These are phyloP conservation scores for Syngnathus floridae DNA, from an alignment of 2,113 vertebrate genomes.

Conservation along the genomic window DNA sequence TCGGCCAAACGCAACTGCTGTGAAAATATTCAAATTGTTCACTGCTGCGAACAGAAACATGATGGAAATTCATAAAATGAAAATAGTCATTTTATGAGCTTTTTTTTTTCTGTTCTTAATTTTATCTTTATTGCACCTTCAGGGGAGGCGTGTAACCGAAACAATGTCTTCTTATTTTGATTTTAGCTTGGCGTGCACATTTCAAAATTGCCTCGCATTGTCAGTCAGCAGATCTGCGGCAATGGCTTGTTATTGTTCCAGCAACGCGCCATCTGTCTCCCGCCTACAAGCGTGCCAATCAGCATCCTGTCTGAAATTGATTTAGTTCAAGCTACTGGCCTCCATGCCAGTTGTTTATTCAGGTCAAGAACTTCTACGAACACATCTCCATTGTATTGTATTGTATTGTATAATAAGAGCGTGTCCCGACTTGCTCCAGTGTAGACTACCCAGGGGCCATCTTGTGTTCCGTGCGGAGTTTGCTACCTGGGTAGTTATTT, in stretches of 20 bases:
- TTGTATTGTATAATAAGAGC: conserved; percentile 3
- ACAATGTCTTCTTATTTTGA: background rate
- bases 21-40: conserved; percentile 25
- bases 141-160: background rate
- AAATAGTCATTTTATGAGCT: conserved; percentile 1
- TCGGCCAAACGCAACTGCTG: conserved; percentile 15
- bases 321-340: background rate
- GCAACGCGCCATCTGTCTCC: conserved; percentile 14
- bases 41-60: conserved; percentile 9
- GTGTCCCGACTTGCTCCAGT: conserved; percentile 33
- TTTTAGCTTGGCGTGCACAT: conserved; percentile 8
- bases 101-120: conserved; percentile 10
- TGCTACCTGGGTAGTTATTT: conserved; percentile 42
- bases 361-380: conserved; percentile 14
- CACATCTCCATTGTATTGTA: background rate
- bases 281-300: conserved; percentile 7
- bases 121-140: conserved; percentile 5
- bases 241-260: conserved; percentile 2
- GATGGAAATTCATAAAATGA: conserved; percentile 20
- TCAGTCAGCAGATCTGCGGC: conserved; percentile 4
- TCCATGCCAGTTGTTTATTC: conserved; percentile 13
- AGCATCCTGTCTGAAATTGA: conserved; percentile 6
- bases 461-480: conserved; percentile 52
- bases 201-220: conserved; percentile 8
- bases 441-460: conserved; percentile 59